Conservation (phyloP, 1,140 invertebrate genomes). For the Aphelinus certus region DNA sequence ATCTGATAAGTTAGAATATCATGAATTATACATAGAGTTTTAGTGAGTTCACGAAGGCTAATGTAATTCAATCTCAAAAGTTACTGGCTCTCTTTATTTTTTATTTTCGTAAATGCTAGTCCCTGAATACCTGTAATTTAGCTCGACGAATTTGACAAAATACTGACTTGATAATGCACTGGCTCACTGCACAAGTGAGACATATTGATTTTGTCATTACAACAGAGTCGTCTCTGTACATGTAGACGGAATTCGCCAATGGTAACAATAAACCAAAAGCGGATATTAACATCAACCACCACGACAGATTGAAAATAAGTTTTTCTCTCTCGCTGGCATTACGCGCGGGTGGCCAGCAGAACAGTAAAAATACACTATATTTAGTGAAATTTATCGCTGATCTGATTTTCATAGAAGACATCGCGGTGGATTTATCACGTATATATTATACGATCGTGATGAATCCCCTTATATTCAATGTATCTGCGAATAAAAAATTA, state of each 20-base stretch:
- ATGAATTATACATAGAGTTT: too few species aligned
- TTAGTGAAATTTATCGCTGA: slow-evolving; percentile 34
- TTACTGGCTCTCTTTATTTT: too few species aligned
- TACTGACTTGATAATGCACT: slow-evolving; percentile 27
- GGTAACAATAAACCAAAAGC: slow-evolving; percentile 28
- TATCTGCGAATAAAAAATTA: not conserved
- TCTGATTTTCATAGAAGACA: not conserved
- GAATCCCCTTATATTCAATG: not conserved
- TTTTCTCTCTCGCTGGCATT: slow-evolving; percentile 28
- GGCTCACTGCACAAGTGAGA: slow-evolving; percentile 27
- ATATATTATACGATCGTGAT: not conserved
- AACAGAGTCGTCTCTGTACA: slow-evolving; percentile 19
- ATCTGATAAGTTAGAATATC: too few species aligned
- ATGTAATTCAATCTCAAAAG: too few species aligned
- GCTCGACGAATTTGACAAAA: slow-evolving; percentile 23
- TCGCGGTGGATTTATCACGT: not conserved
- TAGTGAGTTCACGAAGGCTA: too few species aligned
- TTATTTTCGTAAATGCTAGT: not conserved
- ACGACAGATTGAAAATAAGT: slow-evolving; percentile 31
- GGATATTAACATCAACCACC: slow-evolving; percentile 23
- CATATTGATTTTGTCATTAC: slow-evolving; percentile 34
- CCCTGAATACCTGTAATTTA: slow-evolving; percentile 40
- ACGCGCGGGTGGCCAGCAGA: slow-evolving; percentile 32
- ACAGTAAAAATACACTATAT: slow-evolving; percentile 15
- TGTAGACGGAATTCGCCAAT: slow-evolving; percentile 1